Conservation (phyloP, 2,797 vertebrate genomes). For the Xenopus petersii region DNA sequence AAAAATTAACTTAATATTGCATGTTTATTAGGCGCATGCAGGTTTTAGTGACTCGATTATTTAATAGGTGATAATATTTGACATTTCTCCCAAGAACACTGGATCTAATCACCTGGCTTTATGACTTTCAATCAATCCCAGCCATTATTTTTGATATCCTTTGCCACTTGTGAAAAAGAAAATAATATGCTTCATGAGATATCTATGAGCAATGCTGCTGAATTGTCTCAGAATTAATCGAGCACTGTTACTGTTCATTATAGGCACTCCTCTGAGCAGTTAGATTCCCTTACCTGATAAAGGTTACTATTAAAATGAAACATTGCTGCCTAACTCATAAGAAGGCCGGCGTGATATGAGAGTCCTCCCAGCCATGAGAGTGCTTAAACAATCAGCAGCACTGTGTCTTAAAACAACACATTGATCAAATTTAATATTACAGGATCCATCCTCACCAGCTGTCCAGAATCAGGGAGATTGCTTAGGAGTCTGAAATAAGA, state of each 20-base stretch:
- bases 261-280: slow-evolving; percentile 13
- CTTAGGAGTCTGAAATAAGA: slow-evolving; percentile 79
- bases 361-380: too few species aligned
- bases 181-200: slow-evolving; percentile 11
- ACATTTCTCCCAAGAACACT: background rate
- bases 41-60: slow-evolving; percentile 4
- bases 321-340: slow-evolving; percentile 5
- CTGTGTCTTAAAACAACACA: slow-evolving; percentile 1
- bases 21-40: slow-evolving; percentile 16
- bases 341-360: too few species aligned
- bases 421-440: slow-evolving; percentile 65
- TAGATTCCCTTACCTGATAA: slow-evolving; percentile 15
- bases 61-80: background rate
- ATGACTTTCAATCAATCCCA: background rate
- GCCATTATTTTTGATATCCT: background rate
- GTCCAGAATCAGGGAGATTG: slow-evolving; percentile 82
- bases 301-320: slow-evolving; percentile 23
- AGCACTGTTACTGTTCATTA: slow-evolving; percentile 35
- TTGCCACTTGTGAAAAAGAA: background rate
- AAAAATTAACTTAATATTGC: slow-evolving; percentile 32
- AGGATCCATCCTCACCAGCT: slow-evolving; percentile 64
- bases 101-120: background rate
- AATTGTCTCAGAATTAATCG: slow-evolving; percentile 33
- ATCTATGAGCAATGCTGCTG: slow-evolving; percentile 23
- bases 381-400: slow-evolving; percentile 9